phyloP scores from a whole-genome alignment of 1,140 invertebrate species.

The Drosophila guanche region DNA sequence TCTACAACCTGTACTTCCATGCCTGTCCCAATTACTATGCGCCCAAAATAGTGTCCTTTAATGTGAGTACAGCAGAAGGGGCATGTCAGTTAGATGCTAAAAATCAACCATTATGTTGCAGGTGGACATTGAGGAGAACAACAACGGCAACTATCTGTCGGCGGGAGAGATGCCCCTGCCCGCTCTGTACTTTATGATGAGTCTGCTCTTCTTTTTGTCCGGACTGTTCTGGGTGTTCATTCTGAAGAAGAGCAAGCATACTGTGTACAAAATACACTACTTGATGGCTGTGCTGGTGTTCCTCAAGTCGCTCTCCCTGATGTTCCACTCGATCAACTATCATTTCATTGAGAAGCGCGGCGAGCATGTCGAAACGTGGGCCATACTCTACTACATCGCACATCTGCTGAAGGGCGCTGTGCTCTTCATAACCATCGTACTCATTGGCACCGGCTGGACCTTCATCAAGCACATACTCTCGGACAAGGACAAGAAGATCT shows the following conservation, averaged over 20 bases:
- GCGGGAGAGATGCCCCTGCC: constrained; percentile 98
- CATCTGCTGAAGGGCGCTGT: constrained; percentile 97
- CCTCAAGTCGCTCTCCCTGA: constrained; percentile 94
- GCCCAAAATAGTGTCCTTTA: constrained; percentile 81
- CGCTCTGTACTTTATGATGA: constrained; percentile 95
- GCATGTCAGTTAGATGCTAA: no score
- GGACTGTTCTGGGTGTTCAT: constrained; percentile 97
- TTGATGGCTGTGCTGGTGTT: constrained; percentile 97
- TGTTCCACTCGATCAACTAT: constrained; percentile 98
- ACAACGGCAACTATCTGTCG: constrained; percentile 95
- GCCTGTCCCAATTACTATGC: constrained; percentile 91
- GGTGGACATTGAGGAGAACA: constrained; percentile 94
- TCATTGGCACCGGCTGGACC: constrained; percentile 99
- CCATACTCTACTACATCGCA: constrained; percentile 97
- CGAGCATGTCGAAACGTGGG: constrained; percentile 98
- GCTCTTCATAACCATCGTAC: constrained; percentile 97
- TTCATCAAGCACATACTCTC: constrained; percentile 99
- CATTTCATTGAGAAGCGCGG: constrained; percentile 98
- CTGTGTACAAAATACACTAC: constrained; percentile 98
- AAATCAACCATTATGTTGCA: constrained; percentile 67
- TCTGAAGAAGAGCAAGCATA: constrained; percentile 91
- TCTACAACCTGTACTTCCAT: constrained; percentile 98
- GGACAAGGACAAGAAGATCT: constrained; percentile 98
- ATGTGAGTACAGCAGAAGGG: constrained; percentile 56
- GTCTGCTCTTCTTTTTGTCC: constrained; percentile 94